Conservation (phyloP, 2,888 invertebrate species). For the Tupiocoris notatus region DNA sequence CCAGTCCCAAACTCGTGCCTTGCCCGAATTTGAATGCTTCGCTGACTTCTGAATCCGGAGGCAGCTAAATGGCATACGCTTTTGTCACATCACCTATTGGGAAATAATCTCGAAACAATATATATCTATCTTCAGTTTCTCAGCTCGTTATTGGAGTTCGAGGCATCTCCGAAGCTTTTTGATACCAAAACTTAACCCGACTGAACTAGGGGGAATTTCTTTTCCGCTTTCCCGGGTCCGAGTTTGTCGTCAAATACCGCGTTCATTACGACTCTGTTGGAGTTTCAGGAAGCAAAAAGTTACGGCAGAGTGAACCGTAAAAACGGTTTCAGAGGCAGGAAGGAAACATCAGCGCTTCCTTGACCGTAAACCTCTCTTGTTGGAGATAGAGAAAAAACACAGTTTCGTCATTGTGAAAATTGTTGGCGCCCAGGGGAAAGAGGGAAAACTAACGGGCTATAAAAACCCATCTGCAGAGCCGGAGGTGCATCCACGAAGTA, state of each 20-base stretch:
- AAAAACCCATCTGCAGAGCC: not conserved
- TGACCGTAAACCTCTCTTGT: not conserved
- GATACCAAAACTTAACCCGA: no score
- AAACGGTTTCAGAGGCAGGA: not conserved
- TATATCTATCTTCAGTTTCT: no score
- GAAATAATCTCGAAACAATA: no score
- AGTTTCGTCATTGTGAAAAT: not conserved
- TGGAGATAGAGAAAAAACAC: not conserved
- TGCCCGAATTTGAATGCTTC: no score
- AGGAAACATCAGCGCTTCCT: conserved; percentile 4
- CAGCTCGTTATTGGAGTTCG: no score
- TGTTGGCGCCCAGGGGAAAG: conserved; percentile 5
- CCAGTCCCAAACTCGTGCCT: no score
- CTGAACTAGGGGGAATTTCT: no score
- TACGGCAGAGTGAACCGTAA: not conserved
- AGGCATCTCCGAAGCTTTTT: no score
- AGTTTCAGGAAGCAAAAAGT: not conserved
- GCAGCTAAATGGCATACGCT: no score
- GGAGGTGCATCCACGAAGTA: not conserved
- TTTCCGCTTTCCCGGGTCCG: no score
- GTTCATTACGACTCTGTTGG: not conserved
- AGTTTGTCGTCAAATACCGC: not conserved
- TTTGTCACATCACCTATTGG: no score
- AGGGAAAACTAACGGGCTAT: conserved; percentile 15
- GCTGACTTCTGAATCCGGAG: no score